Base-by-base conservation (phyloP, 64 coral and sea anemone genomes). In the Porites australiensis region DNA sequence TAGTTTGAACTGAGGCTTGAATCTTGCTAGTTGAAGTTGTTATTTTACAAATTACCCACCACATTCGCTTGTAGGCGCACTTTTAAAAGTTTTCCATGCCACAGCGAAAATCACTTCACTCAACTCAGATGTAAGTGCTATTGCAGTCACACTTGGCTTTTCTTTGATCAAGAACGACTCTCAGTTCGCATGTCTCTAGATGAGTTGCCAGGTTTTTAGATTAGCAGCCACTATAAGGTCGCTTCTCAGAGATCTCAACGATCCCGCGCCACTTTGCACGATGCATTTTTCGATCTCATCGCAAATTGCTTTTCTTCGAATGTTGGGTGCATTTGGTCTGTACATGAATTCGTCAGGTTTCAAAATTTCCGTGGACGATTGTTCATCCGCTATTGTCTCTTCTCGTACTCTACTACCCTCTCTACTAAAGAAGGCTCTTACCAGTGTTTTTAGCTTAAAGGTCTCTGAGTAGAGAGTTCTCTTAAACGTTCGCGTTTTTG, bases 241-340 rank as follows among this genome's bases (percentile, higher is more conserved):
- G 12, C 79, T 64, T 43, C 79, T 63, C 13, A 64, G 13, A 6
- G 79, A 82, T 64, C 79, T 82, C 21, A 82, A n/a, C 59, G 15
- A 48, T 16, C 58, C 79, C 27, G 27, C 27, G 3, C 60, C 79
- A 61, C 46, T 82, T 65, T 82, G 79, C 14, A 82, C 7, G 58
- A 82, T 64, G 58, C 58, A 6, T 61, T 82, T 82, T 4, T 82
- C 79, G 15, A 82, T 82, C 79, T 82, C 60, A 59, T 82, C 79
- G 23, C 79, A 82, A 64, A 82, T 82, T 64, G 79, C 79, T 15
- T 62, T 82, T 62, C 59, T 65, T 82, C 44, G 79, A 19, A 14
- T 65, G 3, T 65, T 82, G 46, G 60, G 58, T 18, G 58, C 79
- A 44, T 9, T 9, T 2, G 27, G 27, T 48, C 14, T 82, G 79